Base-by-base conservation (phyloP, 37 sponge, comb jelly and placozoan species). In the Ianthella basta region DNA sequence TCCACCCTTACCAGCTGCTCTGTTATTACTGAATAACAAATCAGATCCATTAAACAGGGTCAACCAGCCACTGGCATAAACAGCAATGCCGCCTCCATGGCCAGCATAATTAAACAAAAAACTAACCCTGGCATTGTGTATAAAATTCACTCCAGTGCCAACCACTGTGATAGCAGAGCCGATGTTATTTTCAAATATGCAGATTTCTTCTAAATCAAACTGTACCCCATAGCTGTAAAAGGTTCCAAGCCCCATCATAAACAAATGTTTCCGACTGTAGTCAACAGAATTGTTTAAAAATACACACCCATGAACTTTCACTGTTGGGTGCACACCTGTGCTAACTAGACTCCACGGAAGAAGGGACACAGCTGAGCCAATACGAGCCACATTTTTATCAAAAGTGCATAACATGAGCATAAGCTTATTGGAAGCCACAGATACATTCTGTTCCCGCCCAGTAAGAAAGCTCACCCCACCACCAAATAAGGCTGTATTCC, bases 1-100 rank as follows among this genome's bases (percentile, higher is more conserved):
- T 32, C 70, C 70, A 32, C 70, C 70, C 35, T 30, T n/a, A 27
- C 70, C 70, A n/a, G 70, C 34, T 34, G 33, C 70, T 34, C 32
- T 69, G 35, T 69, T 69, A 35, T 69, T 13, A 16, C 1, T 15
- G 25, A 69, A 69, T 30, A 27, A 32, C 70, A 69, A 4, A 32
- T 30, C 19, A 32, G 70, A 34, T 15, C 34, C 34, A 6, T 30
- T 15, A 69, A 27, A 3, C 34, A 69, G 25, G 19, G 70, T 69
- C 18, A 69, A 4, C 70, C 70, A 69, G 34, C 70, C 70, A 6
- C 27, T 30, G 33, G 70, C 70, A 30, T 30, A 69, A 35, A 6
- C 19, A 69, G 70, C 70, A 18, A 69, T 69, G 25, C 70, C 70
- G 4, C 70, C 70, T 69, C 70, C 70, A 30, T 69, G 18, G 34